A percentile compares a stretch with the other conserved stretches of the same genome.
These are phyloP conservation scores for Leptinotarsa juncta DNA, from an alignment of 2,888 invertebrate genomes.

Conservation along the genomic window DNA sequence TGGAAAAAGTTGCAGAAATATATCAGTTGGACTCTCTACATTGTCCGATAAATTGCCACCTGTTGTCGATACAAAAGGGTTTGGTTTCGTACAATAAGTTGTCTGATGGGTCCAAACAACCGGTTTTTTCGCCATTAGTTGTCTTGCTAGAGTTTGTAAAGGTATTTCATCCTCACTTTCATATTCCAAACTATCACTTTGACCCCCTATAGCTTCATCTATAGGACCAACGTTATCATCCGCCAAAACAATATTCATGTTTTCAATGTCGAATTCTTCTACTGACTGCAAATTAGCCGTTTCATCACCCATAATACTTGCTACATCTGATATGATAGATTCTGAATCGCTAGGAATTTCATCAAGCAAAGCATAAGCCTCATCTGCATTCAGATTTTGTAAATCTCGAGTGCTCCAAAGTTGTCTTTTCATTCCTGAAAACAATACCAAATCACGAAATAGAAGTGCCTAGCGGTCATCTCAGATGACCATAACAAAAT, in stretches of 20 bases:
- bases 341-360: not conserved
- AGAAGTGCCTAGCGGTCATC: too few relatives aligned
- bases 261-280: not conserved
- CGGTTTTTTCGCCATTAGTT: not conserved
- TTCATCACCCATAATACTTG: not conserved
- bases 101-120: not conserved
- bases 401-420: conserved; percentile 5
- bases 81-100: not conserved
- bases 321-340: not conserved
- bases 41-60: not conserved
- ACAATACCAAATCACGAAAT: too few relatives aligned
- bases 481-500: not conserved
- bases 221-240: not conserved
- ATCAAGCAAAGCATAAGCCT: conserved; percentile 10
- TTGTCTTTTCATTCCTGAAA: not conserved
- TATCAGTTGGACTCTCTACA: not conserved
- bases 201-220: not conserved
- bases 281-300: not conserved
- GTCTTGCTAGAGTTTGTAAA: not conserved
- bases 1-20: not conserved
- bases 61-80: not conserved
- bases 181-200: not conserved
- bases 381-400: conserved; percentile 1
- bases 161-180: conserved; percentile 1
- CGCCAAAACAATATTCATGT: not conserved